Evolutionary conservation across 2,888 invertebrate genomes (phyloP).

Genomic region (Pherbina coryleti): DNA sequence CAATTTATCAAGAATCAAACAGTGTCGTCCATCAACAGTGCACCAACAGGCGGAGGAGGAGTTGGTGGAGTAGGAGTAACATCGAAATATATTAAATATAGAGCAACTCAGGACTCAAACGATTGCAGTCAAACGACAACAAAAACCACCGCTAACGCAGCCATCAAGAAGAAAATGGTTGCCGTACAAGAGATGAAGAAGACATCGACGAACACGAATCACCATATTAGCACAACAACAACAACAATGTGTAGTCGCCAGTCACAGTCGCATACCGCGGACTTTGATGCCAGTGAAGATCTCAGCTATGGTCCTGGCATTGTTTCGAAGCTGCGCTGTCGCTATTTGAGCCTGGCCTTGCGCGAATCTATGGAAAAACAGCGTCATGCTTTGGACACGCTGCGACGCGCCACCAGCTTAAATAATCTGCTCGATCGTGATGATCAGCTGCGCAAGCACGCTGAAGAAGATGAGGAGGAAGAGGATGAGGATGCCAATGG

Average conservation of each 20-base stretch:
- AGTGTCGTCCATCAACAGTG: conserved; percentile 46
- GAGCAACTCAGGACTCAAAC: conserved; percentile 26
- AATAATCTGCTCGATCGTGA: conserved; percentile 86
- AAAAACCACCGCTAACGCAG: conserved; percentile 42
- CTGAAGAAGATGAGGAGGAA: conserved; percentile 62
- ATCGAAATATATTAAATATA: conserved; percentile 45
- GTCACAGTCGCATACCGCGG: conserved; percentile 26
- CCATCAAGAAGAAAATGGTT: conserved; percentile 71
- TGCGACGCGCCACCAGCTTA: conserved; percentile 85
- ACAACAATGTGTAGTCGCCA: conserved; percentile 39
- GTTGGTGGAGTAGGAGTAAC: conserved; percentile 24
- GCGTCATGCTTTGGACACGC: conserved; percentile 76
- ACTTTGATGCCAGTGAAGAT: conserved; percentile 78
- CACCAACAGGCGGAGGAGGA: conserved; percentile 16
- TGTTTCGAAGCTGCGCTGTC: conserved; percentile 87
- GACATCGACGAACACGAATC: conserved; percentile 58
- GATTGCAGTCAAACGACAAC: conserved; percentile 47
- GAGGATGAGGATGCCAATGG: conserved; percentile 45
- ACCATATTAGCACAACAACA: conserved; percentile 46
- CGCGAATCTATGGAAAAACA: conserved; percentile 78
- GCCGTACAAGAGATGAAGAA: conserved; percentile 70
- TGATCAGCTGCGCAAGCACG: conserved; percentile 53
- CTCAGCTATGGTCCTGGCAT: conserved; percentile 92
- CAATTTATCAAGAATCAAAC: conserved; percentile 63
- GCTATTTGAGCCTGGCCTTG: conserved; percentile 87